phyloP scores from a whole-genome alignment of 2,888 invertebrate genomes.

The Idaea dimidiata region DNA sequence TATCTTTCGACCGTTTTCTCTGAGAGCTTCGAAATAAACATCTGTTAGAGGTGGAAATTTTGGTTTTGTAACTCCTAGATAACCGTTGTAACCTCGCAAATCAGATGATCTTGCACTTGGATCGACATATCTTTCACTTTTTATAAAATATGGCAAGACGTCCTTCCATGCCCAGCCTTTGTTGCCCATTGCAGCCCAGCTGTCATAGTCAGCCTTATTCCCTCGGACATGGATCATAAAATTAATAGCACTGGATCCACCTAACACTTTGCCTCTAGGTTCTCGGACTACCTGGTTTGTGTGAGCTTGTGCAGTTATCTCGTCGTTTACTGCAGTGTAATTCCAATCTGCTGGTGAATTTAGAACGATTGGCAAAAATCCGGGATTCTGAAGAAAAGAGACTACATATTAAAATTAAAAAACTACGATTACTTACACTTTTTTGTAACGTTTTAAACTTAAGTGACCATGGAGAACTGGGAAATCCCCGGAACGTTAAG shows the following conservation, averaged over 20 bases:
- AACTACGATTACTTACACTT: no score
- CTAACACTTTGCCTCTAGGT: conserved; percentile 84
- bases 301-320: conserved; percentile 40
- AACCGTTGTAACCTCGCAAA: conserved; percentile 41
- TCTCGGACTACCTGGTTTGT: conserved; percentile 34
- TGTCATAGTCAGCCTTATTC: conserved; percentile 81
- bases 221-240: conserved; percentile 85
- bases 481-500: no score
- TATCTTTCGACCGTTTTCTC: conserved; percentile 45
- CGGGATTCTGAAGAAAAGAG: conserved; percentile 33
- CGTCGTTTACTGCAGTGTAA: conserved; percentile 51
- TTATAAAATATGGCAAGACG: conserved; percentile 48
- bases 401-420: neutral
- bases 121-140: conserved; percentile 42
- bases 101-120: conserved; percentile 45
- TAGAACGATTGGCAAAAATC: conserved; percentile 27
- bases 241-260: conserved; percentile 84
- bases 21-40: conserved; percentile 47
- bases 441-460: no score
- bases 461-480: no score
- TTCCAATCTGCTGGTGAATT: conserved; percentile 82
- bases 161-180: conserved; percentile 52
- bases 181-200: conserved; percentile 85
- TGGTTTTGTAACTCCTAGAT: conserved; percentile 44
- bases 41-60: conserved; percentile 47